A percentile compares a stretch with the other conserved stretches of the same genome.
These are phyloP conservation scores for Eupeodes luniger DNA, from an alignment of 2,888 invertebrate species.

Conservation along the genomic window DNA sequence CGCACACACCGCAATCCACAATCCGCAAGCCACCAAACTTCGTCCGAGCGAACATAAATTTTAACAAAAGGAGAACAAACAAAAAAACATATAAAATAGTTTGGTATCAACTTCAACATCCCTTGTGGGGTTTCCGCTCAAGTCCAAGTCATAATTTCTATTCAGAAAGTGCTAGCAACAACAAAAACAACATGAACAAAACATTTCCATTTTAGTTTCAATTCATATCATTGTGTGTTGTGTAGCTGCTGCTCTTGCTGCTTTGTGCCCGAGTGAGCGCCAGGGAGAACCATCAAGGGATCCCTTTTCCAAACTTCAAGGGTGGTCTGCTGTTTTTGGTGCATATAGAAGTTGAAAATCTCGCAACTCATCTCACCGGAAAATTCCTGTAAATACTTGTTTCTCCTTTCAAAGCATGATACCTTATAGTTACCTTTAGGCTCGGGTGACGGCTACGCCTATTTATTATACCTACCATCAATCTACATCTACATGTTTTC, in stretches of 20 bases:
- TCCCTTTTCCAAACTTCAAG: neutral
- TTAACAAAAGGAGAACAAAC: neutral
- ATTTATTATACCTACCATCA: conserved; percentile 33
- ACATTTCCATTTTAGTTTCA: conserved; percentile 19
- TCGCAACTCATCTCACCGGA: conserved; percentile 48
- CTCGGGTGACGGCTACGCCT: conserved; percentile 36
- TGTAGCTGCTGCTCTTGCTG: neutral
- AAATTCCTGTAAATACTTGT: conserved; percentile 33
- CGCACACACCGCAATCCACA: neutral
- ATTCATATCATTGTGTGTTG: conserved; percentile 42
- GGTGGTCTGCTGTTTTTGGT: conserved; percentile 4
- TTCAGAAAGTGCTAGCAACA: neutral
- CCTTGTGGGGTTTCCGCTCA: neutral
- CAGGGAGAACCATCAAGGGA: neutral
- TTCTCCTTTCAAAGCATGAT: neutral
- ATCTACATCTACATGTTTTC: neutral
- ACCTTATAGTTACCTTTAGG: conserved; percentile 20
- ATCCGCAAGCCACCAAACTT: neutral
- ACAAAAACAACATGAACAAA: neutral
- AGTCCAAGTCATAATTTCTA: neutral
- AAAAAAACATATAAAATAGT: neutral
- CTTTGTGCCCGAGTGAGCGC: too few species aligned
- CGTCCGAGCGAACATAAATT: conserved; percentile 12
- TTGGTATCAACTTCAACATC: neutral
- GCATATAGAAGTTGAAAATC: conserved; percentile 36